Evolutionary conservation across 64 coral and sea anemone genomes (phyloP), one percentile per base, ranked within the genome.

Genomic region (Porites australiensis): DNA sequence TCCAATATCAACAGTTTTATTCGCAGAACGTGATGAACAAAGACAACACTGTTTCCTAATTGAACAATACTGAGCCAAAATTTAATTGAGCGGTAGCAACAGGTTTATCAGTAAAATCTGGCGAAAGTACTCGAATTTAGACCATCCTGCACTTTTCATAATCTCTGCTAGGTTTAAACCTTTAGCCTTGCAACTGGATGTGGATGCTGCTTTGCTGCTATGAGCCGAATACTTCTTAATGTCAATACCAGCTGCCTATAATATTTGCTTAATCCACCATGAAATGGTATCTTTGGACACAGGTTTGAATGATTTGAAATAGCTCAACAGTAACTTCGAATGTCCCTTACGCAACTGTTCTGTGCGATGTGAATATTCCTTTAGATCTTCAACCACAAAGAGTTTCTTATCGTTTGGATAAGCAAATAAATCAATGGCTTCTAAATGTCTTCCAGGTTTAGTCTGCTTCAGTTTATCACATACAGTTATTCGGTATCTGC

Each of bases 241-340:
- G 58, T 85, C 65, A 46, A 86, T 86, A 68, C 82, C 82, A 45
- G 86, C n/a, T 64, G n/a, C 18, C 54, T 74, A 10, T 60, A 88
- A 73, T 1, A 76, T 72, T 88, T 88, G 50, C 70, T 88, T 88
- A 22, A 88, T 13, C 86, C 70, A 74, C 43, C 65, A 20, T 7
- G 45, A 45, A 73, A 87, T 87, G 69, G 84, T 87, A 71, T 87
- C 84, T 49, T 63, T 87, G 85, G 68, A 72, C 4, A 87, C 87
- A 77, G 87, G 74, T 49, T 50, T 22, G 50, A 77, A 79, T 21
- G 87, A 74, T 51, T 89, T 89, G 8, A 58, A 20, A 64, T 78
- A 66, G 62, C 87, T 77, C 48, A 89, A 50, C 51, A 89, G 59
- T 60, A 89, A 61, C 61, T 89, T 57, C 13, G 57, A 64, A 54